These are phyloP conservation scores for Iguana delicatissima DNA, from an alignment of 2,797 vertebrate species.

Conservation along the genomic window DNA sequence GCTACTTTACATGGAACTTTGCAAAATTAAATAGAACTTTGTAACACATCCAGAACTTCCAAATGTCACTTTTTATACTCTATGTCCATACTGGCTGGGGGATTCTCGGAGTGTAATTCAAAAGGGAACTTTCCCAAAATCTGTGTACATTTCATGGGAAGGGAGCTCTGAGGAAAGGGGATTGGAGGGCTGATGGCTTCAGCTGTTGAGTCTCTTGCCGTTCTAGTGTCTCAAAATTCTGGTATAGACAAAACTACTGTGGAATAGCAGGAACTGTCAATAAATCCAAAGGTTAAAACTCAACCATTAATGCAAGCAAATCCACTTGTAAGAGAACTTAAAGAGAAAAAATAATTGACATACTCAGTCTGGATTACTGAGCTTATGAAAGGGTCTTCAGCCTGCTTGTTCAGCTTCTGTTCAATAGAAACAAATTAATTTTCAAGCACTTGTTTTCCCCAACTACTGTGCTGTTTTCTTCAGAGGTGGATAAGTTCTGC, in stretches of 20 bases:
- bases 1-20: neutral
- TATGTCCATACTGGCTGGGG: too few relatives aligned
- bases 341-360: neutral
- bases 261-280: neutral
- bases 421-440: neutral
- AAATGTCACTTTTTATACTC: too few relatives aligned
- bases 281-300: slow-evolving; percentile 14
- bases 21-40: slow-evolving; percentile 15
- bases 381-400: neutral
- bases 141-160: neutral
- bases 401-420: neutral
- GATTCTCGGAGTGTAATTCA: too few relatives aligned
- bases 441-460: neutral
- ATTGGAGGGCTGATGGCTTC: neutral
- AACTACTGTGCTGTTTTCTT: neutral
- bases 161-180: neutral
- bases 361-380: neutral
- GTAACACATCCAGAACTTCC: neutral
- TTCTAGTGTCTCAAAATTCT: neutral
- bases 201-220: neutral
- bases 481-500: neutral
- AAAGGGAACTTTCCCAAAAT: too few relatives aligned
- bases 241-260: neutral
- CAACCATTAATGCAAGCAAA: neutral
- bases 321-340: neutral